Conservation (phyloP, 2,888 invertebrate genomes). For the Xylocampa areola region DNA sequence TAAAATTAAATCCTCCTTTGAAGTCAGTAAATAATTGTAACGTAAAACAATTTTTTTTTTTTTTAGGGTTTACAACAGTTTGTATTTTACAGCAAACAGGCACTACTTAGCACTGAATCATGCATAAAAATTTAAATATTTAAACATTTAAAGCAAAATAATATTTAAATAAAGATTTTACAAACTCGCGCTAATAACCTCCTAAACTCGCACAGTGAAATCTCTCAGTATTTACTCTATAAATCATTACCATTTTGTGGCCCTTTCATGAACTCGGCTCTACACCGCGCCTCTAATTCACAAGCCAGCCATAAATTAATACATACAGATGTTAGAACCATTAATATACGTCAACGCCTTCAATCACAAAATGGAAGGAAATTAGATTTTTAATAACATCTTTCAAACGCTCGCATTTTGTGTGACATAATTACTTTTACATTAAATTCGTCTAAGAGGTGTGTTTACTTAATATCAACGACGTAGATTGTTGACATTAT, state of each 20-base stretch:
- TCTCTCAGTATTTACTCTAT: conserved; percentile 42
- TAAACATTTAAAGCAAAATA: too few relatives aligned
- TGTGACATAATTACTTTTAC: conserved; percentile 26
- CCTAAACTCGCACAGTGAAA: conserved; percentile 38
- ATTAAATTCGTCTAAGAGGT: conserved; percentile 1
- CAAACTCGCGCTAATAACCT: conserved; percentile 9
- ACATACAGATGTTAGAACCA: conserved; percentile 32
- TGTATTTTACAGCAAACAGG: too few relatives aligned
- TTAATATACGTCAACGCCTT: conserved; percentile 34
- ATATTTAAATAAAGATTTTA: conserved; percentile 15
- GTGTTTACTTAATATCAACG: too few relatives aligned
- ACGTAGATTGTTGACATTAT: too few relatives aligned
- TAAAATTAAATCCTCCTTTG: too few relatives aligned
- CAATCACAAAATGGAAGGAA: conserved; percentile 26
- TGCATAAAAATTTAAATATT: too few relatives aligned
- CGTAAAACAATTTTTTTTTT: too few relatives aligned
- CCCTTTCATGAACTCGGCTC: conserved; percentile 40
- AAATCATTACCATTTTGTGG: conserved; percentile 55
- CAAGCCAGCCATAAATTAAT: conserved; percentile 31
- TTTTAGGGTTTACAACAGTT: too few relatives aligned
- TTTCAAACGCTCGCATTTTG: conserved; percentile 29
- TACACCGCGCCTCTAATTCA: conserved; percentile 46
- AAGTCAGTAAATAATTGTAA: too few relatives aligned
- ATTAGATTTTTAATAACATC: conserved; percentile 36
- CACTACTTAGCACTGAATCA: too few relatives aligned